Evolutionary conservation across 2,113 vertebrate species (phyloP).

Genomic region (Egretta garzetta): DNA sequence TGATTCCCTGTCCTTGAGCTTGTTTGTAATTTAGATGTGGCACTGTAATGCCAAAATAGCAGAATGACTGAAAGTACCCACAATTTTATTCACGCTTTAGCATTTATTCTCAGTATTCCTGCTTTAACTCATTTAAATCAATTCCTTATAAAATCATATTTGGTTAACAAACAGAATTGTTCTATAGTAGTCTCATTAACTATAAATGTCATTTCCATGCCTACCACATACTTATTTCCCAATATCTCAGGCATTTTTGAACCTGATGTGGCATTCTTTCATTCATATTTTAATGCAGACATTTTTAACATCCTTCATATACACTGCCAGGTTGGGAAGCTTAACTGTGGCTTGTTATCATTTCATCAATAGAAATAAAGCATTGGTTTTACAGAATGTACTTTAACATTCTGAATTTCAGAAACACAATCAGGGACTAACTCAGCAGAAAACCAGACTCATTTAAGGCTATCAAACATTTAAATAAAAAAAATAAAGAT

Average conservation of each 20-base stretch:
- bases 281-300: neutral
- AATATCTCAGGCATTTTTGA: neutral
- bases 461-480: neutral
- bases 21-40: neutral
- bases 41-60: neutral
- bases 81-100: neutral
- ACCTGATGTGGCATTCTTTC: neutral
- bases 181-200: neutral
- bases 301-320: constrained; percentile 3
- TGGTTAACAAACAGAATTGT: neutral
- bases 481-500: neutral
- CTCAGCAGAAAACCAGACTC: neutral
- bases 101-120: neutral
- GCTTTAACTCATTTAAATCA: neutral
- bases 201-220: neutral
- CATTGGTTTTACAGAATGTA: neutral
- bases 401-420: constrained; percentile 15
- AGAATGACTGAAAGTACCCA: neutral
- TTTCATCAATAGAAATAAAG: constrained; percentile 49
- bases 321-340: neutral
- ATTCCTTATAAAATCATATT: neutral
- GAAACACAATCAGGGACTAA: neutral
- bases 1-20: neutral
- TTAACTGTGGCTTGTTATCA: constrained; percentile 2
- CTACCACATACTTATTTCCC: neutral